Percentiles rank a stretch among this genome's conserved stretches.
Evolutionary conservation across 2,797 vertebrate species (phyloP).

Genomic region (Alcedo quadribrachys): DNA sequence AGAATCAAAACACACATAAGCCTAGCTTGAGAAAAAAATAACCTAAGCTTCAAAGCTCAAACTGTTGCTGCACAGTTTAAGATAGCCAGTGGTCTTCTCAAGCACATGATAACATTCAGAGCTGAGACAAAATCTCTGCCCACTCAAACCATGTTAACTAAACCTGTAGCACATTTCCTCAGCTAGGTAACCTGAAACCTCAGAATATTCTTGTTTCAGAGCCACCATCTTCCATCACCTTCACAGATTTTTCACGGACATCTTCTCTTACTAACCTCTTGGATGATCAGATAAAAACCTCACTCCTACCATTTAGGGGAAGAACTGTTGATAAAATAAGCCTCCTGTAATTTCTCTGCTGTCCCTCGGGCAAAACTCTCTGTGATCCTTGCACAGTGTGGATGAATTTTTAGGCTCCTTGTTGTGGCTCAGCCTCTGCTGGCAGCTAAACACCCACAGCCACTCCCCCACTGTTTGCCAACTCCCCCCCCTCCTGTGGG

Average conservation of each 20-base stretch:
- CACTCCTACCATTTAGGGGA: not conserved
- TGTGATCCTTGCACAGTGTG: not conserved
- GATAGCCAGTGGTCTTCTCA: not conserved
- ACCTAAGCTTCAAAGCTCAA: not conserved
- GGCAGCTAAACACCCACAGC: not conserved
- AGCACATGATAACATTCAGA: not conserved
- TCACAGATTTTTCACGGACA: not conserved
- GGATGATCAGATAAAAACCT: not conserved
- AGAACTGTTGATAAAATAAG: conserved; percentile 20
- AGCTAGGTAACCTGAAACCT: not conserved
- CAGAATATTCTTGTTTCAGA: not conserved
- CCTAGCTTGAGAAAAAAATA: not conserved
- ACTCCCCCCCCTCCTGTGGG: not conserved
- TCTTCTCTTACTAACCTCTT: not conserved
- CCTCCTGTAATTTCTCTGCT: not conserved
- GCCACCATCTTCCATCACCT: not conserved
- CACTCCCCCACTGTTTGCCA: not conserved
- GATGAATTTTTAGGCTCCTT: conserved; percentile 28
- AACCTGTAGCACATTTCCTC: not conserved
- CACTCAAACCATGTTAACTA: not conserved
- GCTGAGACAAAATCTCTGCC: not conserved
- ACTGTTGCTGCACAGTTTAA: rapidly evolving
- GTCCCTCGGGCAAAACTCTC: conserved; percentile 17
- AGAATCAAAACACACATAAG: not conserved
- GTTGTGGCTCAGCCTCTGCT: not conserved